Evolutionary conservation across 1,140 invertebrate genomes (phyloP).

Genomic region (Ostrea denselamellosa): DNA sequence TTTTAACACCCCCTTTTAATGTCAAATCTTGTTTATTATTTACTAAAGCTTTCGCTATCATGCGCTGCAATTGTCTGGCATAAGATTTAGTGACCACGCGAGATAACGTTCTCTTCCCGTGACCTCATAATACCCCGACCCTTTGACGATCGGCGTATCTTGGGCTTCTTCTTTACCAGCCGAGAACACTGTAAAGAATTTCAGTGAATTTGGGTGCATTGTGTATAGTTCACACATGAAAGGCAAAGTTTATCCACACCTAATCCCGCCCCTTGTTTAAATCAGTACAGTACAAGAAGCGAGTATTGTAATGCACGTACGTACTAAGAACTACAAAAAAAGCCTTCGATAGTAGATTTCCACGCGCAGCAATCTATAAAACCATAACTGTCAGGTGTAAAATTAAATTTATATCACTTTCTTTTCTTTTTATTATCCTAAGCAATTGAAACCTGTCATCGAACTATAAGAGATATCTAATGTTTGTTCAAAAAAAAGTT

Average conservation of each 20-base stretch:
- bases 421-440: background rate
- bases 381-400: background rate
- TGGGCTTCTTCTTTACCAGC: background rate
- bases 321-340: conserved; percentile 5
- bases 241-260: background rate
- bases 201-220: background rate
- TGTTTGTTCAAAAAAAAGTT: background rate
- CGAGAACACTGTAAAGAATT: background rate
- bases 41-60: conserved; percentile 19
- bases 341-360: background rate
- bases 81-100: background rate
- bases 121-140: background rate
- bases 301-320: background rate
- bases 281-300: background rate
- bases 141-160: conserved; percentile 1
- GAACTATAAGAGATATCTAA: background rate
- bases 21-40: conserved; percentile 30
- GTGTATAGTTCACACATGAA: background rate
- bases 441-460: background rate
- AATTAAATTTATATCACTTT: conserved; percentile 34
- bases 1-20: conserved; percentile 28
- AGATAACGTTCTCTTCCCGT: background rate
- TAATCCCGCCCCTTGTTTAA: background rate
- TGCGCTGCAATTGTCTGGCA: background rate
- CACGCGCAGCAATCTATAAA: background rate